phyloP scores from a whole-genome alignment of 2,888 invertebrate genomes.

The Yponomeuta evonymella region DNA sequence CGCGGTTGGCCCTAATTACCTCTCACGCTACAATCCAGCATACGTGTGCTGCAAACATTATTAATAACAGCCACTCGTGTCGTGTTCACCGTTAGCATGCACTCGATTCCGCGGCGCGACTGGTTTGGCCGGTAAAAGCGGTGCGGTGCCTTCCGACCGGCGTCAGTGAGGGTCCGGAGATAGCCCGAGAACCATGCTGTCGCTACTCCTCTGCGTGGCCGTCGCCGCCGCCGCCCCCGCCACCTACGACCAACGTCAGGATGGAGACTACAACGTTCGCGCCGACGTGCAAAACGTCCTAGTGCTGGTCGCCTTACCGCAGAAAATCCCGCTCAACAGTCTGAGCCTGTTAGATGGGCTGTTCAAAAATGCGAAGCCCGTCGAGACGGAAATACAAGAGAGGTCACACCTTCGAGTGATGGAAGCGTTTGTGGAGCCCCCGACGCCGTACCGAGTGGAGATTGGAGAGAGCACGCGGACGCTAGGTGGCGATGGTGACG shows the following conservation, averaged over 20 bases:
- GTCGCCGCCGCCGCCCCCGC: conserved; percentile 48
- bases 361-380: conserved; percentile 32
- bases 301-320: conserved; percentile 79
- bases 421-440: conserved; percentile 79
- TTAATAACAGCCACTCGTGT: conserved; percentile 11
- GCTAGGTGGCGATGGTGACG: conserved; percentile 39
- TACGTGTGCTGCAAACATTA: conserved; percentile 8
- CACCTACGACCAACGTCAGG: conserved; percentile 83
- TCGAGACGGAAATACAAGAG: conserved; percentile 41
- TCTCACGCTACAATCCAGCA: background rate
- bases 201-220: conserved; percentile 43
- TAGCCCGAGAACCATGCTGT: conserved; percentile 37
- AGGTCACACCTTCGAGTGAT: conserved; percentile 62
- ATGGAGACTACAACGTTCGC: conserved; percentile 83
- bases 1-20: background rate
- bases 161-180: conserved; percentile 7
- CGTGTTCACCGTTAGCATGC: conserved; percentile 68
- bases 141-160: conserved; percentile 42
- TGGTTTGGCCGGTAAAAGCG: conserved; percentile 69
- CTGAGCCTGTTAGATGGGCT: conserved; percentile 34
- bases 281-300: conserved; percentile 86
- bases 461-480: conserved; percentile 51
- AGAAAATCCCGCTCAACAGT: conserved; percentile 33
- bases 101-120: conserved; percentile 61
- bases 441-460: conserved; percentile 82